A percentile compares a stretch with the other conserved stretches of the same genome.
Conservation (phyloP, 2,797 vertebrate species). For the Typhlichthys subterraneus region DNA sequence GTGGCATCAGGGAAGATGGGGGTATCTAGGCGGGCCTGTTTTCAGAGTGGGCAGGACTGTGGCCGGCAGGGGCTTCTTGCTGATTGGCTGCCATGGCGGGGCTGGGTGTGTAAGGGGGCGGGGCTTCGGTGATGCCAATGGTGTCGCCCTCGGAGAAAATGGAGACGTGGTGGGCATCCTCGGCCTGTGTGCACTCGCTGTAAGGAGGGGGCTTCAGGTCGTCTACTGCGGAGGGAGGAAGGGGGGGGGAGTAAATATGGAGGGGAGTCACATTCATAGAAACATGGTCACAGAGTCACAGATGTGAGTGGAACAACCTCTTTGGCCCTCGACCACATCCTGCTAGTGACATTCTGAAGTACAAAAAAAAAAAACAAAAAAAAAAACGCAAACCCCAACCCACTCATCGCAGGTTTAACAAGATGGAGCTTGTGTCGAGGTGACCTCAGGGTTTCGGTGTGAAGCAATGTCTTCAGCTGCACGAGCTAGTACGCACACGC, state of each 20-base stretch:
- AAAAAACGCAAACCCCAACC: neutral
- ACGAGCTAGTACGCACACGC: neutral
- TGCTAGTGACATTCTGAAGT: conserved; percentile 10
- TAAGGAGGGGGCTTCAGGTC: conserved; percentile 87
- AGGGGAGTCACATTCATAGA: neutral
- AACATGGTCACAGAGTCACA: neutral
- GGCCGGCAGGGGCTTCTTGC: conserved; percentile 39
- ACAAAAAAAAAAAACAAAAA: neutral
- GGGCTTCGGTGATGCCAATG: conserved; percentile 74
- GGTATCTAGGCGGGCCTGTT: conserved; percentile 59
- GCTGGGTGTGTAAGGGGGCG: conserved; percentile 81
- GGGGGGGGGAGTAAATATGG: neutral
- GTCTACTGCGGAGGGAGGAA: conserved; percentile 62
- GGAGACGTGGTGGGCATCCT: conserved; percentile 43
- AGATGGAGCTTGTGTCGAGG: too few relatives aligned
- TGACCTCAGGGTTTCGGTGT: too few relatives aligned
- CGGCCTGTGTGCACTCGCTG: conserved; percentile 76
- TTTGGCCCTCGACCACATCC: conserved; percentile 47
- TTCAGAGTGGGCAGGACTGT: conserved; percentile 51
- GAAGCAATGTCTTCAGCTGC: too few relatives aligned
- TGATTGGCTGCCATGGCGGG: conserved; percentile 35
- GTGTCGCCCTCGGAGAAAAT: conserved; percentile 71
- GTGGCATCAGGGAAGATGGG: conserved; percentile 33
- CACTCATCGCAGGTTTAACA: too few relatives aligned
- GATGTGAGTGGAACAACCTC: conserved; percentile 31